phyloP scores from a whole-genome alignment of 2,113 vertebrate species.

The Girardinichthys multiradiatus region DNA sequence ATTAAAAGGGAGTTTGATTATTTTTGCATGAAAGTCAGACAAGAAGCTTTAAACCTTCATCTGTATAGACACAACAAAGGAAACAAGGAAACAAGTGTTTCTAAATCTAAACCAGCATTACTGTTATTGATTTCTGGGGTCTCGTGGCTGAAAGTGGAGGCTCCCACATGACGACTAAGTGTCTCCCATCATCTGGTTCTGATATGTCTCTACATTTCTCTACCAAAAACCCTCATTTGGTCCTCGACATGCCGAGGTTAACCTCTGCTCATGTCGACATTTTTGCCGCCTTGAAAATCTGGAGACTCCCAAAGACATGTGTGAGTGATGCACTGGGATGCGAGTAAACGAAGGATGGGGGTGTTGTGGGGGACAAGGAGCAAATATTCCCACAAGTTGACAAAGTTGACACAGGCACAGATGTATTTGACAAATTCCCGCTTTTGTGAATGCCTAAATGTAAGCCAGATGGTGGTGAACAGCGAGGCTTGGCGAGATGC shows the following conservation, averaged over 20 bases:
- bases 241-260: slow-evolving; percentile 63
- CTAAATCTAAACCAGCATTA: slow-evolving; percentile 51
- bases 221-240: slow-evolving; percentile 49
- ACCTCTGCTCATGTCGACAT: slow-evolving; percentile 67
- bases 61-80: neutral
- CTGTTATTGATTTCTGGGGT: slow-evolving; percentile 50
- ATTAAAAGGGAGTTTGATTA: neutral
- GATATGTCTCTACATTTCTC: slow-evolving; percentile 56
- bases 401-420: slow-evolving; percentile 79
- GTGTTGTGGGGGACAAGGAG: slow-evolving; percentile 52
- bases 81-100: slow-evolving; percentile 47
- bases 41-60: neutral
- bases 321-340: slow-evolving; percentile 46
- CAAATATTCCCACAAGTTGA: slow-evolving; percentile 80
- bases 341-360: slow-evolving; percentile 29
- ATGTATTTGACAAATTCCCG: slow-evolving; percentile 82
- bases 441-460: slow-evolving; percentile 81
- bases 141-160: slow-evolving; percentile 34
- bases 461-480: slow-evolving; percentile 82
- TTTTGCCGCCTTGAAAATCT: slow-evolving; percentile 48
- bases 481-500: slow-evolving; percentile 76
- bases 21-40: neutral
- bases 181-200: slow-evolving; percentile 70
- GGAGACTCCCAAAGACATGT: slow-evolving; percentile 55
- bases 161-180: slow-evolving; percentile 43